Percentiles rank a stretch among this genome's conserved stretches.
Conservation (phyloP, 2,888 invertebrate species). For the Agrochola lychnidis region DNA sequence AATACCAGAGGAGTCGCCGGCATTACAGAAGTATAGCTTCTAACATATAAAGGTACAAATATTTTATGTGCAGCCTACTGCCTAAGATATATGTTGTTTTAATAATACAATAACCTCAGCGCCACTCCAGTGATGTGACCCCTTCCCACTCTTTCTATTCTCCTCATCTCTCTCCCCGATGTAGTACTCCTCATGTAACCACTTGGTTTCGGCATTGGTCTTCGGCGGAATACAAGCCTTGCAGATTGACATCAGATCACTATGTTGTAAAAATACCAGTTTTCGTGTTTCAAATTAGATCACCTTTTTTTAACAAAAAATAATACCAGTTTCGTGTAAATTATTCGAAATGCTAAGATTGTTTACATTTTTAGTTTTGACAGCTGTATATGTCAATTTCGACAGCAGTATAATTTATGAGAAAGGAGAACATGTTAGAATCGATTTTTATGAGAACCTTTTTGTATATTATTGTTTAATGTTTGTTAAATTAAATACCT, state of each 20-base stretch:
- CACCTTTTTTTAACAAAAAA: neutral
- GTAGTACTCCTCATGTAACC: constrained; percentile 81
- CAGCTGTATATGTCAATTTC: constrained; percentile 3
- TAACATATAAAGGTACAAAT: too few species aligned
- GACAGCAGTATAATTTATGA: neutral
- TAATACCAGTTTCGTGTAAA: constrained; percentile 9
- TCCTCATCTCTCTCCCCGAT: constrained; percentile 80
- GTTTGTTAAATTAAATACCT: neutral
- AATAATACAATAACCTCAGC: constrained; percentile 72
- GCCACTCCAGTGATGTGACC: constrained; percentile 80
- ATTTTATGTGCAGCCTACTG: too few species aligned
- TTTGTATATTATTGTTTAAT: neutral
- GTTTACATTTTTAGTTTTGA: constrained; percentile 2
- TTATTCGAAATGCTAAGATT: constrained; percentile 6
- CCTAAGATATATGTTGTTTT: too few species aligned
- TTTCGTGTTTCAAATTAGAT: neutral
- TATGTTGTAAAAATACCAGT: neutral
- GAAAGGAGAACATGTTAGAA: neutral
- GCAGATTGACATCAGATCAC: neutral
- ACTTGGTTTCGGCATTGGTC: constrained; percentile 69
- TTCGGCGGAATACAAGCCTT: constrained; percentile 59
- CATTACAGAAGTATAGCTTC: neutral
- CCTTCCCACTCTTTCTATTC: constrained; percentile 63
- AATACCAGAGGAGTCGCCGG: neutral
- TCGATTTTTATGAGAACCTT: neutral